Base-by-base conservation (phyloP, 2,113 vertebrate species). In the Mohoua ochrocephala region DNA sequence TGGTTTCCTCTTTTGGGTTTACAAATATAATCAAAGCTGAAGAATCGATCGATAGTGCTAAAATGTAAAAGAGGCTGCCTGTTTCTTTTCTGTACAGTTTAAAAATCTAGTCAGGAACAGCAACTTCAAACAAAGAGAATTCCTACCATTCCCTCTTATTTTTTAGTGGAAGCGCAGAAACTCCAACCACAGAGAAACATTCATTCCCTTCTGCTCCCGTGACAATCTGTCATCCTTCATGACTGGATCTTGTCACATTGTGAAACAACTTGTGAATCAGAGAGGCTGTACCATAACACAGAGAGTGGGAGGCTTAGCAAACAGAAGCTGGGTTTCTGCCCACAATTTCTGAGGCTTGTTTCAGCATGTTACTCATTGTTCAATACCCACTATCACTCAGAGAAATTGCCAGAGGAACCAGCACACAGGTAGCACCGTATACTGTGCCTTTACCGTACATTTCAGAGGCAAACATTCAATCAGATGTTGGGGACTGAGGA, bases 171-270 rank as follows among this genome's bases (percentile, higher is more conserved):
- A 71, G 20, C 30, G 15, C 8, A 64, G 65, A 60, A 68, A 24
- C 6, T 71, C n/a, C 30, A 56, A 6, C 16, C 0, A 0, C 17
- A 68, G 56, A 81, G 44, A 89, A 87, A 56, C 1, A 1, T 8
- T 71, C 1, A 1, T 42, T 81, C 69, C 13, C 10, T 54, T 91
- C 93, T 75, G 35, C 45, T 81, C 42, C 63, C 0, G 0, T 67
- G 21, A 65, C 77, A 59, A 59, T 81, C 44, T 91, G 52, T 53
- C 15, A 8, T 75, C 42, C 33, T 64, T 37, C 41, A 23, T 12
- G n/a, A 21, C 33, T 37, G 41, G 44, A 53, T 82, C 50, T 89
- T 87, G 52, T 77, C 67, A 85, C 27, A 28, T 65, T 3, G 5
- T 53, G 57, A 81, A 93, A 53, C n/a, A 70, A 41, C 16, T 49